These are phyloP conservation scores for Holothuria leucospilota DNA, from an alignment of 53 echinoderm and acorn worm genomes.

Conservation along the genomic window DNA sequence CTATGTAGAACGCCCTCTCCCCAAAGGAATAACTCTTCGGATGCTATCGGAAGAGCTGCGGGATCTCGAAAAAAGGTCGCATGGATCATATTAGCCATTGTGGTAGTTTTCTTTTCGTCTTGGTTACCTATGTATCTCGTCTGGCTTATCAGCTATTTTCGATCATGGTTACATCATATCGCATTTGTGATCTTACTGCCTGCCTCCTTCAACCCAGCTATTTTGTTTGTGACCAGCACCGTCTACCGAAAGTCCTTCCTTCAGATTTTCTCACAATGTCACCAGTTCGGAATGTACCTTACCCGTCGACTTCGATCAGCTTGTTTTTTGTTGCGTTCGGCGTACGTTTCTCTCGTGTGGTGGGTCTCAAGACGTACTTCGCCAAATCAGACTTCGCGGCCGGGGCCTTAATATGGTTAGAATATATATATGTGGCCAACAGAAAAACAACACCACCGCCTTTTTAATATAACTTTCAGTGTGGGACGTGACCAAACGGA, in stretches of 20 bases:
- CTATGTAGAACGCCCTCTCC: background rate
- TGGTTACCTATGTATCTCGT: conserved; percentile 13
- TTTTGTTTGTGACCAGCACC: background rate
- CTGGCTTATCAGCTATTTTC: no score
- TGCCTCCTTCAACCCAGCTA: background rate
- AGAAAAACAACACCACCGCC: no score
- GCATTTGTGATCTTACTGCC: no score
- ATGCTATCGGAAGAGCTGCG: background rate
- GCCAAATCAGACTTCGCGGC: no score
- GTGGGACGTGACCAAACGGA: no score
- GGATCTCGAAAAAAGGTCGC: background rate
- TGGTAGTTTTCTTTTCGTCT: background rate
- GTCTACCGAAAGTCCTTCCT: background rate
- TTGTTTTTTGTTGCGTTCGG: background rate
- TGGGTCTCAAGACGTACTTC: no score
- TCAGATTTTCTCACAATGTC: background rate
- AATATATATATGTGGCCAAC: no score
- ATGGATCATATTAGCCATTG: background rate
- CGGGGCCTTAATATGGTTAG: no score
- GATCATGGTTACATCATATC: no score
- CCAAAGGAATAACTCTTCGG: background rate
- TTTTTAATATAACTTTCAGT: no score
- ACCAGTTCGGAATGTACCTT: background rate
- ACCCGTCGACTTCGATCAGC: background rate
- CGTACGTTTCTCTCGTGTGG: background rate